Base-by-base conservation (phyloP, 2,797 vertebrate species). In the Luscinia luscinia region DNA sequence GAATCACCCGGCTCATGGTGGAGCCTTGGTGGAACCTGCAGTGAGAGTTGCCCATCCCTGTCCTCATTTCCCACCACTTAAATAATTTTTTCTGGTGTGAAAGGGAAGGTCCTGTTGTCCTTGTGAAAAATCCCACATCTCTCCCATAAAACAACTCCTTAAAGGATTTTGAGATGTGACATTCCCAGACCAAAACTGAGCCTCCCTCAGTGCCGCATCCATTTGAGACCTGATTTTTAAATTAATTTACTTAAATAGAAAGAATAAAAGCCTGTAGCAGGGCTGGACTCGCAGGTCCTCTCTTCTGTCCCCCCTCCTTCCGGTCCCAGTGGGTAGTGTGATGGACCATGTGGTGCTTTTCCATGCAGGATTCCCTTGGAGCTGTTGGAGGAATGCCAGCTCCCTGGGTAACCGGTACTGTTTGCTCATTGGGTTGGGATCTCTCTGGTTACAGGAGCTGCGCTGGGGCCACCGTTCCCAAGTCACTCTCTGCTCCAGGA, bases 1-100 rank as follows among this genome's bases (percentile, higher is more conserved):
- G 64, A 85, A 46, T 62, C 0, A 0, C 59, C 59, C 2, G 0
- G 46, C 45, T 80, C 0, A 0, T 34, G 76, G 32, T 19, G 38
- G 54, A 79, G 48, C 27, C 38, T 2, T 1, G 3, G 27, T 57
- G 49, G 66, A 74, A n/a, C 45, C 23, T 3, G 18, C 49, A 51
- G 72, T 2, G 16, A 69, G 22, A 38, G 17, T 78, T 74, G 63
- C 46, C 38, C 5, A 28, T 43, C 55, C 27, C 26, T 83, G 82
- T 82, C 79, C 73, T 89, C 11, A 0, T 68, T 76, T 69, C 32
- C 40, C 63, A 54, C 38, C 22, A 2, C 32, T 66, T 73, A 36
- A 40, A 27, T 43, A 15, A 5, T 30, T 86, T 66, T 41, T 41
- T 52, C 27, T 27, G 11, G 10, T 6, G 4, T 12, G 48, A 58